Base-by-base conservation (phyloP, 2,113 vertebrate genomes). In the Chionodraco myersi region DNA sequence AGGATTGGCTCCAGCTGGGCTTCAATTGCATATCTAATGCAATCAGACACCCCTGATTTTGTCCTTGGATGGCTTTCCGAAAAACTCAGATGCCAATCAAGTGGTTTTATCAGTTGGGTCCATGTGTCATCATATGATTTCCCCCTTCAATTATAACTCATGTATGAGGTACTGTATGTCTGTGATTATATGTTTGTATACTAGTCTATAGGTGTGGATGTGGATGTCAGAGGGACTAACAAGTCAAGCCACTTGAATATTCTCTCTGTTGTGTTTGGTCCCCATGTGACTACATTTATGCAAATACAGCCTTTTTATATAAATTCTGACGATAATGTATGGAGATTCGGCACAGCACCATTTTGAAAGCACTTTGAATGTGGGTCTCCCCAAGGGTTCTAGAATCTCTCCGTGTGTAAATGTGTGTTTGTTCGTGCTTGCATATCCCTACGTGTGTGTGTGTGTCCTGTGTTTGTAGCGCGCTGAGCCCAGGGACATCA, bases 321-420 rank as follows among this genome's bases (percentile, higher is more conserved):
- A 83, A 90, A 90, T 86, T 85, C 82, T 79, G 76, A 87, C 86
- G 88, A 56, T 92, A 91, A 93, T 86, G 88, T 89, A 93, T 93
- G 90, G 91, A 91, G 88, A 92, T 92, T 92, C 85, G 45, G 60
- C 86, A 82, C 79, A 77, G 75, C 76, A 73, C 82, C 83, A 84
- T 91, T 48, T 91, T 94, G 90, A 90, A 90, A 88, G 82, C 85
- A 89, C 89, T 92, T 92, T 93, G 80, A 92, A 95, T 93, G 75
- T 44, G 59, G 74, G 78, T 57, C 60, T 86, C 90, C 93, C 92
- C 75, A 84, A 75, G 88, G 93, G 91, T 82, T 48, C 1, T n/a
- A 85, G 73, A 82, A 81, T 87, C 77, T 91, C 76, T 66, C n/a
- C 61, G 70, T 79, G 85, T 92, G 84, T 84, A 82, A 88, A 86